A percentile compares a stretch with the other conserved stretches of the same genome.
These are phyloP conservation scores for Platycheirus rosarum DNA, from an alignment of 2,888 invertebrate genomes.

Conservation along the genomic window DNA sequence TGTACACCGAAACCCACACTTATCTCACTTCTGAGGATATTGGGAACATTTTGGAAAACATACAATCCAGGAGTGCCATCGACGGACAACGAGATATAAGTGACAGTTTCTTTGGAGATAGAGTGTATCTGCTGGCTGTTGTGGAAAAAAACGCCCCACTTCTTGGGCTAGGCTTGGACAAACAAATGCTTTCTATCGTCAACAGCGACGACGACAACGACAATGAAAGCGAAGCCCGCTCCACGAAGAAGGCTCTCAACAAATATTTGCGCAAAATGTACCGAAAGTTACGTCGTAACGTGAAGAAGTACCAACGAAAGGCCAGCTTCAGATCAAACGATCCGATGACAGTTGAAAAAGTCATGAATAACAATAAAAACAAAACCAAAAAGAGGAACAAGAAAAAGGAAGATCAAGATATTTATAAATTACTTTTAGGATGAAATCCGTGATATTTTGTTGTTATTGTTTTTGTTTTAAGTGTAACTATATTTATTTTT, in stretches of 20 bases:
- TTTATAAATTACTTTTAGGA: constrained; percentile 42
- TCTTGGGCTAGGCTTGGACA: constrained; percentile 17
- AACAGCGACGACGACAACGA: no score
- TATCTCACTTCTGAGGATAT: constrained; percentile 42
- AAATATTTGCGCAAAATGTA: constrained; percentile 52
- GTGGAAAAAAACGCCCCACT: constrained; percentile 29
- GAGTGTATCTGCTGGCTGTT: constrained; percentile 46
- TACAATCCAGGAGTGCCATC: constrained; percentile 42
- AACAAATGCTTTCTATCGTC: constrained; percentile 27
- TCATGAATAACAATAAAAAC: constrained; percentile 23
- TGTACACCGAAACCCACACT: constrained; percentile 39
- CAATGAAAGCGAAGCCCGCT: constrained; percentile 43
- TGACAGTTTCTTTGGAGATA: constrained; percentile 15
- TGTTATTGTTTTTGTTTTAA: constrained; percentile 24
- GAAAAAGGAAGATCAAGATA: constrained; percentile 37
- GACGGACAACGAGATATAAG: background rate
- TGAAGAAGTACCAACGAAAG: constrained; percentile 46
- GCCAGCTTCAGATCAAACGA: constrained; percentile 55
- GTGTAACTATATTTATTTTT: constrained; percentile 12
- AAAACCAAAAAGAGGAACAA: constrained; percentile 36
- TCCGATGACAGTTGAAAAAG: constrained; percentile 51
- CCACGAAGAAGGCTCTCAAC: constrained; percentile 39
- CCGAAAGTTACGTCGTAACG: constrained; percentile 55
- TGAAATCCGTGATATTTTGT: constrained; percentile 16
- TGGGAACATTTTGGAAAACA: constrained; percentile 24